Percentiles rank a stretch among this genome's conserved stretches.
Conservation (phyloP, 2,113 vertebrate species). For the Semnornis frantzii region DNA sequence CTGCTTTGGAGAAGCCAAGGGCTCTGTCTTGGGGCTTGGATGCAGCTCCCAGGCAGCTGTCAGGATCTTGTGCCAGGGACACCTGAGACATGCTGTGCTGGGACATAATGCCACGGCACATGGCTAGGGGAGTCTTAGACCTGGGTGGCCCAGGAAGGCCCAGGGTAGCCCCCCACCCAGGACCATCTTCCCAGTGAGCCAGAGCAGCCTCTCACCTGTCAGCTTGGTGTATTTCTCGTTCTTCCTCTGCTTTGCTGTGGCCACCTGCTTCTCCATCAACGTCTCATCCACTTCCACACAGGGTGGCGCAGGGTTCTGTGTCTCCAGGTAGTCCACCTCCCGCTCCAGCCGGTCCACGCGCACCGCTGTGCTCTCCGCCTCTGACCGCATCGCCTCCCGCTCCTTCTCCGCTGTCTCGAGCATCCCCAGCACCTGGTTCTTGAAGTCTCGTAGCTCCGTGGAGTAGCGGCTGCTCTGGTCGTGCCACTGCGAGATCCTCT, state of each 20-base stretch:
- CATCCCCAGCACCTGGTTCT: slow-evolving; percentile 85
- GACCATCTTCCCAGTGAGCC: not conserved
- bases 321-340: slow-evolving; percentile 91
- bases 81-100: not conserved
- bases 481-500: slow-evolving; percentile 90
- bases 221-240: slow-evolving; percentile 85
- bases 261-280: slow-evolving; percentile 82
- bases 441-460: slow-evolving; percentile 88
- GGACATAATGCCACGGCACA: rapidly evolving
- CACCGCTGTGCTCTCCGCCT: slow-evolving; percentile 79
- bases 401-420: slow-evolving; percentile 84
- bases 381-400: slow-evolving; percentile 75
- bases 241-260: slow-evolving; percentile 81
- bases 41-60: not conserved
- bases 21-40: not conserved
- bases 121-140: rapidly evolving
- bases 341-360: slow-evolving; percentile 86
- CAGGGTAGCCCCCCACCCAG: rapidly evolving
- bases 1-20: not conserved
- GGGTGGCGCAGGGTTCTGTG: slow-evolving; percentile 84
- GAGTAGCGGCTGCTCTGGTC: slow-evolving; percentile 88
- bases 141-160: not conserved
- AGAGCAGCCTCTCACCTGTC: slow-evolving; percentile 78
- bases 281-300: slow-evolving; percentile 87
- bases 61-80: not conserved